Base-by-base conservation (phyloP, 2,113 vertebrate genomes). In the Serinus canaria region DNA sequence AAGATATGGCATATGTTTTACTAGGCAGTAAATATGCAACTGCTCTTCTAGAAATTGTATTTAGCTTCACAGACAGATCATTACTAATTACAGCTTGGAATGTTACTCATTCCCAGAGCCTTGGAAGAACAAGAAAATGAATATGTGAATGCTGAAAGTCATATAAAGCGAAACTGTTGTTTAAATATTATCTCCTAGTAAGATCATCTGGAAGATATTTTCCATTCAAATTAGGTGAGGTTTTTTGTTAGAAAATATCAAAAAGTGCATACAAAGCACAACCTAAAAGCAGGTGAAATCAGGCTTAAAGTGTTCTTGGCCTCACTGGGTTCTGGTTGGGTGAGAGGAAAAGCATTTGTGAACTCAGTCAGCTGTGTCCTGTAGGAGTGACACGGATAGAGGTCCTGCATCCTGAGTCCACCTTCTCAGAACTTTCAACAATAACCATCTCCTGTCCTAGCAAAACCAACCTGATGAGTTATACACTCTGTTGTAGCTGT, bases 361-460 rank as follows among this genome's bases (percentile, higher is more conserved):
- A 83, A 43, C 21, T 83, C 13, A 21, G 33, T 22, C 7, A 25
- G 7, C 27, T 68, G 47, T 60, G 27, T 39, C 33, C 44, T 69
- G 19, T 33, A 9, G 10, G 37, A 15, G 12, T 83, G 67, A 67
- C 1, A 5, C 19, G 9, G 15, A 18, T 37, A 33, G 6, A 4
- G 4, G 9, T 76, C n/a, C 58, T 73, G 5, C 27, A 60, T 19
- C 30, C 30, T 0, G 0, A 47, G 23, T 23, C 6, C 7, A 39
- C 17, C 25, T 77, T 33, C 31, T 35, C 2, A 1, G 31, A 69
- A 4, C 19, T 50, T 58, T 58, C 49, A 66, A 4, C n/a, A 77
- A 37, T 52, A 69, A 53, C 13, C 1, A 0, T 41, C n/a, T 66
- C 24, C 46, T 83, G 28, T 59, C 14, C 37, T 33, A 63, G n/a